phyloP scores from a whole-genome alignment of 2,113 vertebrate genomes.

The Thomomys bottae region DNA sequence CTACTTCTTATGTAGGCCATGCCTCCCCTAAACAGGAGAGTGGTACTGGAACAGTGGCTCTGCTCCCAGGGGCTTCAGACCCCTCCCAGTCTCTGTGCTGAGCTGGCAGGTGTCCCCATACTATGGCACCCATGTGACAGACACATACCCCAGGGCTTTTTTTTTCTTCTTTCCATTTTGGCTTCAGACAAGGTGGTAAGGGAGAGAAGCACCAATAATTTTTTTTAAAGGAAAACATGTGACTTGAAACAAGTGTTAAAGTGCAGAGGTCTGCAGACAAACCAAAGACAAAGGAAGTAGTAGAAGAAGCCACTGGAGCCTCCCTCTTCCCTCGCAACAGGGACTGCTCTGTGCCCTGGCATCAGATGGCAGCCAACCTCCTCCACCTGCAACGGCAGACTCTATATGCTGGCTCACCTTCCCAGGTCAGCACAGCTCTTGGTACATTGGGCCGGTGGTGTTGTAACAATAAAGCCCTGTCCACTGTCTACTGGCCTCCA shows the following conservation, averaged over 20 bases:
- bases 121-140: not conserved
- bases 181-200: conserved; percentile 8
- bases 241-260: conserved; percentile 70
- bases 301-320: not conserved
- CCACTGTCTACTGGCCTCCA: not conserved
- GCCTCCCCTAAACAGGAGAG: conserved; percentile 94
- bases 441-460: conserved; percentile 11
- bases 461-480: conserved; percentile 52
- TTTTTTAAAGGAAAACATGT: not conserved
- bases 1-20: conserved; percentile 88
- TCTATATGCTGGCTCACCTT: not conserved
- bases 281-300: conserved; percentile 87
- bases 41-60: conserved; percentile 85
- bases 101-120: not conserved
- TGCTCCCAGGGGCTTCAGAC: conserved; percentile 83
- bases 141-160: not conserved
- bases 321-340: not conserved
- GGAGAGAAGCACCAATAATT: not conserved
- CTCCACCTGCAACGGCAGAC: not conserved
- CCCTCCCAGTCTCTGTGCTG: conserved; percentile 84
- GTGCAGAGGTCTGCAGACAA: conserved; percentile 81
- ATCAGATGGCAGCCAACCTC: not conserved
- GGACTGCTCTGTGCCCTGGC: not conserved
- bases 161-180: conserved; percentile 25
- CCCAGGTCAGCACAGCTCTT: not conserved